These are phyloP conservation scores for Arctopsyche grandis DNA, from an alignment of 1,140 invertebrate genomes.

Conservation along the genomic window DNA sequence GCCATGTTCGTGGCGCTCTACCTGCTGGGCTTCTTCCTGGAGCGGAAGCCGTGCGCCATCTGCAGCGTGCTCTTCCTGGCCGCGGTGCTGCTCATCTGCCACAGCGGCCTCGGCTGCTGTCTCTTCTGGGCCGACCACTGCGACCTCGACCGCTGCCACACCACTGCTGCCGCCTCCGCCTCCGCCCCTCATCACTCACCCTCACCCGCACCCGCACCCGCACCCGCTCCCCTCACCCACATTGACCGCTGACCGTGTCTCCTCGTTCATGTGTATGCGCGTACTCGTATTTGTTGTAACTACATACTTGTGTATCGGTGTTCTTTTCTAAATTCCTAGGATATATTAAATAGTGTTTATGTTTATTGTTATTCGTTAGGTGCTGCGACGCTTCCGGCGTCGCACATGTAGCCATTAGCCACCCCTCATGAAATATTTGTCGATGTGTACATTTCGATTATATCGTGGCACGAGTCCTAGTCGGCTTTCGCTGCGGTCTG, in stretches of 20 bases:
- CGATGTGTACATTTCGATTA: too few relatives aligned
- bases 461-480: too few relatives aligned
- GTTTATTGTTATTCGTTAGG: too few relatives aligned
- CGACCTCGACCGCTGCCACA: slow-evolving; percentile 76
- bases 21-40: slow-evolving; percentile 92
- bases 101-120: slow-evolving; percentile 94
- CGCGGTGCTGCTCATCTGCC: slow-evolving; percentile 93
- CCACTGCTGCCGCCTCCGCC: slow-evolving; percentile 54
- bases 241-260: background rate
- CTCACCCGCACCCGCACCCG: background rate
- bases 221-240: background rate
- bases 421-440: too few relatives aligned
- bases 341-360: too few relatives aligned
- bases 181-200: slow-evolving; percentile 38
- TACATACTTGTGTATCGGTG: too few relatives aligned
- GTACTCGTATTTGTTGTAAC: too few relatives aligned
- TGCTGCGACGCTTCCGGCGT: too few relatives aligned
- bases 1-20: slow-evolving; percentile 97
- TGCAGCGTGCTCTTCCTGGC: slow-evolving; percentile 93
- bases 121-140: slow-evolving; percentile 89
- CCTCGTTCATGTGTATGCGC: background rate
- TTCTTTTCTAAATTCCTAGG: too few relatives aligned
- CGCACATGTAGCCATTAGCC: too few relatives aligned
- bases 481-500: too few relatives aligned
- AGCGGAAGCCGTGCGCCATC: slow-evolving; percentile 96